Conservation (phyloP, 2,888 invertebrate genomes). For the Bhutanitis thaidina region DNA sequence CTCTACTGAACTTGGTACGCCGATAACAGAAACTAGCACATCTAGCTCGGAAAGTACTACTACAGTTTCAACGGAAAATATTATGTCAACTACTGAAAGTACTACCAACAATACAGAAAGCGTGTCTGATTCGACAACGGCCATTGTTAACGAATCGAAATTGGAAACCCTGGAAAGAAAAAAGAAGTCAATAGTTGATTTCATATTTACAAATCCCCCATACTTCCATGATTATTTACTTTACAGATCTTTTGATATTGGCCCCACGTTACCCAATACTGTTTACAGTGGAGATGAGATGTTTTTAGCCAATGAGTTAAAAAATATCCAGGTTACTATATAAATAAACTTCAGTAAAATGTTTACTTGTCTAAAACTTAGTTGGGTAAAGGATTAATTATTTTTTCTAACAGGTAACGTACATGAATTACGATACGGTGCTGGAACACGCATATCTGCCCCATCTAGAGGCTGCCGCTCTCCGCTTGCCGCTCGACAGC, state of each 20-base stretch:
- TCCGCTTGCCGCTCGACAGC: conserved; percentile 90
- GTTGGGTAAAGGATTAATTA: not conserved
- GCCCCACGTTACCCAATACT: conserved; percentile 39
- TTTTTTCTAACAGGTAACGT: conserved; percentile 71
- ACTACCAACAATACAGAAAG: conserved; percentile 21
- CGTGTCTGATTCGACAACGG: conserved; percentile 22
- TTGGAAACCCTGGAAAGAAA: conserved; percentile 57
- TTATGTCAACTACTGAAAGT: conserved; percentile 8
- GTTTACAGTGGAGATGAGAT: conserved; percentile 45
- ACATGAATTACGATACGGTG: conserved; percentile 88
- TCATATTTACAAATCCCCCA: conserved; percentile 61
- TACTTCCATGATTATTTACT: conserved; percentile 57
- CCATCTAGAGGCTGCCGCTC: conserved; percentile 84
- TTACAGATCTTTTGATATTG: conserved; percentile 60
- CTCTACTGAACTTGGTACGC: not conserved
- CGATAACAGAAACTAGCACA: not conserved
- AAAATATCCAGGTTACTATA: conserved; percentile 59
- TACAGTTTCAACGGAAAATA: conserved; percentile 3
- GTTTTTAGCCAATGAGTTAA: conserved; percentile 67
- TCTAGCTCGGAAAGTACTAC: not conserved
- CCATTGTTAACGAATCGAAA: conserved; percentile 31
- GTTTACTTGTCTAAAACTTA: not conserved
- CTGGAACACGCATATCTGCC: conserved; percentile 88
- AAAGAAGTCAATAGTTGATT: conserved; percentile 67
- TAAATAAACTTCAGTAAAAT: not conserved